A percentile compares a stretch with the other conserved stretches of the same genome.
phyloP scores from a whole-genome alignment of 1,140 invertebrate genomes.

The Nebria ingens region DNA sequence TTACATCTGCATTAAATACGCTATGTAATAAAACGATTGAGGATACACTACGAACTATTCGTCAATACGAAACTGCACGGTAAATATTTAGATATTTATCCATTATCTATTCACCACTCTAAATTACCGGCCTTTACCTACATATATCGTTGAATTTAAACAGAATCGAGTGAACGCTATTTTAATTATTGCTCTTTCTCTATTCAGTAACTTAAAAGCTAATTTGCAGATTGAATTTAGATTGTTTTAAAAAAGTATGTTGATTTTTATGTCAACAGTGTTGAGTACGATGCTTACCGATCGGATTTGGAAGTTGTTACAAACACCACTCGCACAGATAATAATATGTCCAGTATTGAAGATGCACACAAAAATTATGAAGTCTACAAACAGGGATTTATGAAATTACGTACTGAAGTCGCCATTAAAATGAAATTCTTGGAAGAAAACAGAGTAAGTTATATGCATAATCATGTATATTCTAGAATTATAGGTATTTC shows the following conservation, averaged over 20 bases:
- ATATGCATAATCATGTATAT: too few species aligned
- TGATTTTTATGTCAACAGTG: conserved; percentile 44
- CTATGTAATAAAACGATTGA: conserved; percentile 95
- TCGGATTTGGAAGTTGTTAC: conserved; percentile 75
- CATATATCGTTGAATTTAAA: too few species aligned
- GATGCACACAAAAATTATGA: conserved; percentile 75
- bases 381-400: conserved; percentile 79
- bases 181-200: too few species aligned
- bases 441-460: conserved; percentile 85
- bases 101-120: too few species aligned
- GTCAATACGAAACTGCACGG: conserved; percentile 84
- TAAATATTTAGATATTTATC: too few species aligned
- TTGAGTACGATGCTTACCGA: conserved; percentile 96
- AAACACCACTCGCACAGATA: conserved; percentile 51
- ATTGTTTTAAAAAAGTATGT: conserved; percentile 8
- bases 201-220: too few species aligned
- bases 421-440: conserved; percentile 92
- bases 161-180: too few species aligned
- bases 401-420: conserved; percentile 82
- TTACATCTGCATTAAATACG: conserved; percentile 90
- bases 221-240: background rate
- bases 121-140: too few species aligned
- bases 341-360: conserved; percentile 50
- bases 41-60: conserved; percentile 86
- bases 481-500: too few species aligned